Conservation (phyloP, 2,113 vertebrate genomes). For the Eublepharis macularius region DNA sequence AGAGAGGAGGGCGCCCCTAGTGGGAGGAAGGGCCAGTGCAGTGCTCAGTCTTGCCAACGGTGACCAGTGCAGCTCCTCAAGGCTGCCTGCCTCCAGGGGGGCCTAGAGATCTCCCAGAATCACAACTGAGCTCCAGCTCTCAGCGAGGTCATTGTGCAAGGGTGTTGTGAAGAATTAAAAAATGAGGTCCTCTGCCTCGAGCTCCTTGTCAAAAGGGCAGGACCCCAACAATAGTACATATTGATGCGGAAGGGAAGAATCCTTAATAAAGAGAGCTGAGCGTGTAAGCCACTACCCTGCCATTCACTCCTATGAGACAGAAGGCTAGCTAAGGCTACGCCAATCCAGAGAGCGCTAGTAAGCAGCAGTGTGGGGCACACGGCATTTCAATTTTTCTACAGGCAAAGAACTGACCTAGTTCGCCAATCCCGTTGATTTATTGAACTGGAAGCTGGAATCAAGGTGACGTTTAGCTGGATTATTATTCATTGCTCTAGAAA, state of each 20-base stretch:
- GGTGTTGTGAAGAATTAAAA: background rate
- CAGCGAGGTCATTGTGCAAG: background rate
- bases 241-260: too few species aligned
- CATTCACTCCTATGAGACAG: too few species aligned
- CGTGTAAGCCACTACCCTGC: background rate
- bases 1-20: background rate
- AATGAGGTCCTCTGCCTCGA: background rate
- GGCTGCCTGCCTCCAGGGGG: too few species aligned
- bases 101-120: too few species aligned
- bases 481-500: background rate
- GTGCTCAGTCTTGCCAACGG: too few species aligned
- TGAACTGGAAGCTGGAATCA: background rate
- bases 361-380: background rate
- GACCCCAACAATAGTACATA: too few species aligned
- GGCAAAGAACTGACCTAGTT: slow-evolving; percentile 28
- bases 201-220: background rate
- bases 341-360: fast-evolving
- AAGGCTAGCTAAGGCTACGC: background rate
- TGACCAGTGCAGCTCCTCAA: too few species aligned
- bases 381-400: slow-evolving; percentile 11
- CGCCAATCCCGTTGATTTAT: background rate
- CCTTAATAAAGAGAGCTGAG: background rate
- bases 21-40: background rate
- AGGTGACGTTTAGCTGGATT: background rate
- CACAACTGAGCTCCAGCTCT: too few species aligned